Evolutionary conservation across 2,113 vertebrate species (phyloP), one percentile per base, ranked within the genome.

Genomic region (Nothobranchius furzeri): DNA sequence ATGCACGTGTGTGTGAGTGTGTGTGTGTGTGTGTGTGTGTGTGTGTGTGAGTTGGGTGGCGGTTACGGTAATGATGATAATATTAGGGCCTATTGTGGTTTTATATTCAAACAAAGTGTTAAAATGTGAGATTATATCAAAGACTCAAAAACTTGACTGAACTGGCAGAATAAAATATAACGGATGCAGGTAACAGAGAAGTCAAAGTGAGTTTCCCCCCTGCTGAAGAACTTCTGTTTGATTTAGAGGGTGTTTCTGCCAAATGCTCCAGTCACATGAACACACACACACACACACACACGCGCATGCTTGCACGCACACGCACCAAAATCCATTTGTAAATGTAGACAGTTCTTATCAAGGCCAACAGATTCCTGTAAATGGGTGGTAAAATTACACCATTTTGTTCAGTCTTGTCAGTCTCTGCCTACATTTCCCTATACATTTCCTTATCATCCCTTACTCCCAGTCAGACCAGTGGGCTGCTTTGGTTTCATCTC

Each of bases 181-280:
- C 50, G 24, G 69, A 63, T 64, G 48, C 13, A 0, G 61, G 83
- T 88, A 85, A 75, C 10, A 61, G 72, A 64, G 72, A 83, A 85
- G 84, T 88, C 67, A 7, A 40, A 70, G 40, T 79, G 60, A 84
- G 76, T 89, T 85, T 76, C 78, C 78, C 48, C 7, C 37, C 9
- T 25, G 24, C 69, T 70, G 54, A 3, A 64, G 57, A 55, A 72
- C 42, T 40, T 40, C 36, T 74, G 70, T 82, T 85, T 87, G 86
- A 87, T 89, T 88, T 87, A 78, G 70, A 60, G 64, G 72, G 74
- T 70, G 63, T 14, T 69, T 70, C 74, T 86, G 77, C 85, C 67
- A 70, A 76, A 75, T 78, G 60, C 69, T 59, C 67, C 61, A 63
- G 62, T 55, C 73, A 30, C 75, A 20, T 20, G 20, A 20, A 20